Evolutionary conservation across 2,113 vertebrate species (phyloP).

Genomic region (Charadrius vociferus): DNA sequence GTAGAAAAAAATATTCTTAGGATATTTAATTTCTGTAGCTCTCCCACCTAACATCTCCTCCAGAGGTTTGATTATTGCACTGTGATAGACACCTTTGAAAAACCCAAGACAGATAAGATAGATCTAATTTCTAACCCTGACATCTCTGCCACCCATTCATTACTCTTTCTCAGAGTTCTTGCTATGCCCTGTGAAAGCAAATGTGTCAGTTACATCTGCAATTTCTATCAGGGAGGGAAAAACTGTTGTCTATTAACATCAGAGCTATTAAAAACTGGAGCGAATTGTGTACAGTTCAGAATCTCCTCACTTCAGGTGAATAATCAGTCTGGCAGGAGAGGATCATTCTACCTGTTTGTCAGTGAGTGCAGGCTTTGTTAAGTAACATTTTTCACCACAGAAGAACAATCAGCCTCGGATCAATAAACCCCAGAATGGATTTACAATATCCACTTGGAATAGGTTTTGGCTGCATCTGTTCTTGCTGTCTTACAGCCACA

Average conservation of each 20-base stretch:
- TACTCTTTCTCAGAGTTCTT: slow-evolving; percentile 33
- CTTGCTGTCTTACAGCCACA: background rate
- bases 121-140: slow-evolving; percentile 65
- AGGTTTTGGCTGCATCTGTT: background rate
- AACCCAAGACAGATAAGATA: slow-evolving; percentile 43
- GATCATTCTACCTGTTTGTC: background rate
- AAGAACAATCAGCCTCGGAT: slow-evolving; percentile 29
- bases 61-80: background rate
- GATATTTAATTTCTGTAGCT: slow-evolving; percentile 22
- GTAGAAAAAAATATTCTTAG: background rate
- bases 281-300: background rate
- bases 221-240: background rate
- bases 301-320: slow-evolving; percentile 10
- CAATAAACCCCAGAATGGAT: slow-evolving; percentile 26
- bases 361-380: background rate
- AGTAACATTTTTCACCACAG: slow-evolving; percentile 33
- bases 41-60: background rate
- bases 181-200: slow-evolving; percentile 38
- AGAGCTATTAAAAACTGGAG: slow-evolving; percentile 17
- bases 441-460: slow-evolving; percentile 19
- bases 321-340: background rate
- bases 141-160: slow-evolving; percentile 57
- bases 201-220: slow-evolving; percentile 37
- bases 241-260: slow-evolving; percentile 31
- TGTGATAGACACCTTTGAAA: slow-evolving; percentile 32